Percentiles rank a stretch among this genome's conserved stretches.
phyloP scores from a whole-genome alignment of 2,888 invertebrate species.

The Rotaria socialis region DNA sequence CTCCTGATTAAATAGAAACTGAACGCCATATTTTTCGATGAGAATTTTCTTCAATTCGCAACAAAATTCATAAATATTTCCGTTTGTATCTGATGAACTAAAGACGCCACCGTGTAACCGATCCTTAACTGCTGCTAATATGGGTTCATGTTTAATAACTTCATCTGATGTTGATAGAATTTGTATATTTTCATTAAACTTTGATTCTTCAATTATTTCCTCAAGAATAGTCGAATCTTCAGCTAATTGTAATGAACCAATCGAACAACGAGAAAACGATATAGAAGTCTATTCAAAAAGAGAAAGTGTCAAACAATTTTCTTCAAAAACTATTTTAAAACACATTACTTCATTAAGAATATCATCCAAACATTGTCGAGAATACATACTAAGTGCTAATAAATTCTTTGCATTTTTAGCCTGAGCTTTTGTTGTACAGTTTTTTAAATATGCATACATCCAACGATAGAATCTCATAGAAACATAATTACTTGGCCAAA shows the following conservation, averaged over 20 bases:
- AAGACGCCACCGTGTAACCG: not conserved
- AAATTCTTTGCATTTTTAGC: not conserved
- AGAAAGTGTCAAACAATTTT: too few relatives aligned
- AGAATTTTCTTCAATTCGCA: not conserved
- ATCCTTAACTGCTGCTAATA: not conserved
- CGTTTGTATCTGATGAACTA: not conserved
- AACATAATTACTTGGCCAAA: not conserved
- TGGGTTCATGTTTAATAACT: not conserved
- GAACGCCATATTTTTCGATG: not conserved
- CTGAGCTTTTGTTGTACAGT: conserved; percentile 3
- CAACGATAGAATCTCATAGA: not conserved
- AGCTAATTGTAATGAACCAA: not conserved
- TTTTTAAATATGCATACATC: conserved; percentile 1
- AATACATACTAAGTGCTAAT: not conserved
- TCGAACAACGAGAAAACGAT: not conserved
- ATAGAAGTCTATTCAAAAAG: not conserved
- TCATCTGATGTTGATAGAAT: not conserved
- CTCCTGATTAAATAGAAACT: not conserved
- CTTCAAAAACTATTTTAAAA: not conserved
- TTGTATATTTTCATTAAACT: not conserved
- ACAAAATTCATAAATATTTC: conserved; percentile 23
- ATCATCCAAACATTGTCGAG: not conserved
- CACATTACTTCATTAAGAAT: not conserved
- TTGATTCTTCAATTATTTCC: not conserved
- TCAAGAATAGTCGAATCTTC: not conserved